Percentiles rank a stretch among this genome's conserved stretches.
Evolutionary conservation across 2,113 vertebrate genomes (phyloP).

Genomic region (Piaya cayana): DNA sequence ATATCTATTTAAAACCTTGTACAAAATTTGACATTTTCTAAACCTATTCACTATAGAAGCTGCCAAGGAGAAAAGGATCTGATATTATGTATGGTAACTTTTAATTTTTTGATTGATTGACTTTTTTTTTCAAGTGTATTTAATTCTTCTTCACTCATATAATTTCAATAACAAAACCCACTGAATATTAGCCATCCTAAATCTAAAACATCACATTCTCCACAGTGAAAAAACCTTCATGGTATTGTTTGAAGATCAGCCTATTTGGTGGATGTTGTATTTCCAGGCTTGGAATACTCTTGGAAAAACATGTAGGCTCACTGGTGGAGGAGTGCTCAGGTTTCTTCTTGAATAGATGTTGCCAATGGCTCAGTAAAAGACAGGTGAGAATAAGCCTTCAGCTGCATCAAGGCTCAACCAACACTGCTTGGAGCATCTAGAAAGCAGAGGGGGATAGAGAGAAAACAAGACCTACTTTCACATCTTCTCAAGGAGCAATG

Average conservation of each 20-base stretch:
- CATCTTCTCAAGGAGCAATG: not conserved
- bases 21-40: not conserved
- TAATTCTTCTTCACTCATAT: not conserved
- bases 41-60: not conserved
- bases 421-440: not conserved
- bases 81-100: not conserved
- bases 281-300: not conserved
- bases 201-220: not conserved
- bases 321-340: accelerated
- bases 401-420: not conserved
- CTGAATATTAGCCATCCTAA: not conserved
- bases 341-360: not conserved
- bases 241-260: not conserved
- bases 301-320: not conserved
- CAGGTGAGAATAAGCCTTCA: not conserved
- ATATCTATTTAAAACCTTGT: not conserved
- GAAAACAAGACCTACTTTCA: not conserved
- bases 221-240: not conserved
- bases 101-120: not conserved
- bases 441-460: not conserved
- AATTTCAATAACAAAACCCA: not conserved
- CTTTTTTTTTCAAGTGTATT: not conserved
- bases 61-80: not conserved
- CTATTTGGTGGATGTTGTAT: not conserved
- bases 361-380: not conserved